These are phyloP conservation scores for Danionella dracula DNA, from an alignment of 2,797 vertebrate genomes.

Conservation along the genomic window DNA sequence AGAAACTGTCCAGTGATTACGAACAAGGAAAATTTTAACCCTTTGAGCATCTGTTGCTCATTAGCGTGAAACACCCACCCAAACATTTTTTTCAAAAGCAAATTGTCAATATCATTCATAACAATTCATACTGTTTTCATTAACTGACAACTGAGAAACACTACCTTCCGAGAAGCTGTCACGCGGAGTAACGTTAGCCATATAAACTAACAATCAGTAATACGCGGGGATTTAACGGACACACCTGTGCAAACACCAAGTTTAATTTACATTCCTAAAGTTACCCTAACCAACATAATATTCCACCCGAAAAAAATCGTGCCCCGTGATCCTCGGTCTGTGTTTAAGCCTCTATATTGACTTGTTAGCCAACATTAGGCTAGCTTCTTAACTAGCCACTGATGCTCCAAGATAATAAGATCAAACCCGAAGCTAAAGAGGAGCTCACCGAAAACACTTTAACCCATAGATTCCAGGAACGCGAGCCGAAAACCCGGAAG, in stretches of 20 bases:
- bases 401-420: not conserved
- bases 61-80: too few relatives aligned
- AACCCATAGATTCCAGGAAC: too few relatives aligned
- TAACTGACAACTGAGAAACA: not conserved
- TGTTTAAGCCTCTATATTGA: not conserved
- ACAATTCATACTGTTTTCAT: not conserved
- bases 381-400: slow-evolving; percentile 32
- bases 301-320: too few relatives aligned
- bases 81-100: too few relatives aligned
- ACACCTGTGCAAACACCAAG: slow-evolving; percentile 19
- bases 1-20: not conserved
- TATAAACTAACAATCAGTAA: not conserved
- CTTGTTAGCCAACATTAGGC: not conserved
- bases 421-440: slow-evolving; percentile 2
- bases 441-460: slow-evolving; percentile 11
- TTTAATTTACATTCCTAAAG: not conserved
- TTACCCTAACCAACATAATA: not conserved
- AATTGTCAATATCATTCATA: too few relatives aligned
- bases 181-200: not conserved
- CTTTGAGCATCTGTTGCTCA: too few relatives aligned
- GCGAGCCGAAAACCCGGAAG: not conserved
- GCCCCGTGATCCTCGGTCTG: too few relatives aligned
- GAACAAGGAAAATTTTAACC: too few relatives aligned
- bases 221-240: not conserved
- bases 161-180: not conserved